Percentiles rank a stretch among this genome's conserved stretches.
These are phyloP conservation scores for Cavia aperea DNA, from an alignment of 2,113 vertebrate genomes.

Conservation along the genomic window DNA sequence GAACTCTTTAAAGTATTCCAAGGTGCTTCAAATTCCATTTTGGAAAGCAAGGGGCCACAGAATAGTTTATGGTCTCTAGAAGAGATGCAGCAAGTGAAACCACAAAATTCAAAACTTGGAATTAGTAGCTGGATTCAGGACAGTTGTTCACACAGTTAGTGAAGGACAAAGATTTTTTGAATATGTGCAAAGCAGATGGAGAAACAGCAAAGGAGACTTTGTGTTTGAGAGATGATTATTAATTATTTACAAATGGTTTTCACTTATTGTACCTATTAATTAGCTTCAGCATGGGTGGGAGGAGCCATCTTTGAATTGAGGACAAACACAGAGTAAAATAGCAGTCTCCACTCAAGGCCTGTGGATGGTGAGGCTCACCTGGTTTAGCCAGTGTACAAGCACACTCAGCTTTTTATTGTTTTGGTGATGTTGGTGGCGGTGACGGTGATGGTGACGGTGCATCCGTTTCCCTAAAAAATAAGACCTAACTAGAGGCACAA, in stretches of 20 bases:
- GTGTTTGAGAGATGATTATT: neutral
- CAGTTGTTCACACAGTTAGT: neutral
- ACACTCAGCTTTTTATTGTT: neutral
- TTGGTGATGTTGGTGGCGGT: neutral
- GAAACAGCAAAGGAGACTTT: neutral
- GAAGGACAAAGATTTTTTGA: neutral
- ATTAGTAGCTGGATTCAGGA: neutral
- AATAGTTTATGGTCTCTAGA: neutral
- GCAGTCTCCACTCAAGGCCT: neutral
- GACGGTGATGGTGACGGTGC: neutral
- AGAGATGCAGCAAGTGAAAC: neutral
- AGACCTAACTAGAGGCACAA: neutral
- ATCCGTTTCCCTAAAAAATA: neutral
- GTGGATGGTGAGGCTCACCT: no score
- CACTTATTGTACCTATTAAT: neutral
- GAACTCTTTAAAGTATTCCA: neutral
- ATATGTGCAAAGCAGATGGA: neutral
- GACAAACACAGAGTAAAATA: neutral
- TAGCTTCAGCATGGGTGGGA: neutral
- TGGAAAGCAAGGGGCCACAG: neutral
- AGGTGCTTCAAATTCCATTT: neutral
- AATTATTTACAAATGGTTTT: neutral
- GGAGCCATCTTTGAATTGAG: neutral
- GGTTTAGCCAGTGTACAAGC: neutral
- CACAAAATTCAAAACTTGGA: neutral